Percentiles rank a stretch among this genome's conserved stretches.
These are phyloP conservation scores for Channa striata DNA, from an alignment of 2,797 vertebrate species.

Conservation along the genomic window DNA sequence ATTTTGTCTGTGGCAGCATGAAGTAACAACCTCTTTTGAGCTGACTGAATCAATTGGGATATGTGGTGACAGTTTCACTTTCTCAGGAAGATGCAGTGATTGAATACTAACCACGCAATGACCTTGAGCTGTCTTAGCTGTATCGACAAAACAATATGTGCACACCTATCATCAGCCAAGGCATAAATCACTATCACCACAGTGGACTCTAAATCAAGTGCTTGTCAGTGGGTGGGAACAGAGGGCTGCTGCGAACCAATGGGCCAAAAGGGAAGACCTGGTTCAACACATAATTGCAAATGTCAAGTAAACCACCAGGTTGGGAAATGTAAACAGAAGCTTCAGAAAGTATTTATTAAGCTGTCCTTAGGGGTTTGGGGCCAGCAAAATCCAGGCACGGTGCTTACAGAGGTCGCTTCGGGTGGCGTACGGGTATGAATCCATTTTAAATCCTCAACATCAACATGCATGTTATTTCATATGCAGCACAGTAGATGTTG, in stretches of 20 bases:
- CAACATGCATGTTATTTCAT: conserved; percentile 40
- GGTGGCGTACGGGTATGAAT: conserved; percentile 21
- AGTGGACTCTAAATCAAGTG: conserved; percentile 76
- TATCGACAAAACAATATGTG: conserved; percentile 82
- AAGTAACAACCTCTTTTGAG: conserved; percentile 58
- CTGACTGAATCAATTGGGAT: conserved; percentile 56
- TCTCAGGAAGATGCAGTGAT: conserved; percentile 63
- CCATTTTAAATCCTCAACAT: conserved; percentile 27
- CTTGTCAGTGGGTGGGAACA: conserved; percentile 73
- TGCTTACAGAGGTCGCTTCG: conserved; percentile 14
- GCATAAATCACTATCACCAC: conserved; percentile 76
- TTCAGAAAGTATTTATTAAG: conserved; percentile 66
- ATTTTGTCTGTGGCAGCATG: conserved; percentile 38
- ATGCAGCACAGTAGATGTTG: conserved; percentile 15
- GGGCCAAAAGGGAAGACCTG: conserved; percentile 70
- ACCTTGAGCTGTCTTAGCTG: conserved; percentile 76
- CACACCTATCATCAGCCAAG: conserved; percentile 79
- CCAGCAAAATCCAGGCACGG: conserved; percentile 25
- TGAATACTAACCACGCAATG: conserved; percentile 66
- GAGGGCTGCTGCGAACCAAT: conserved; percentile 52
- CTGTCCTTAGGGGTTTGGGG: conserved; percentile 46
- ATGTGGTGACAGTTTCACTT: conserved; percentile 59
- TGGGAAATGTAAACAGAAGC: conserved; percentile 77
- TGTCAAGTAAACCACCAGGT: conserved; percentile 76
- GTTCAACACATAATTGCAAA: conserved; percentile 72